A percentile compares a stretch with the other conserved stretches of the same genome.
Conservation (phyloP, 2,113 vertebrate species). For the Sylvietta virens region DNA sequence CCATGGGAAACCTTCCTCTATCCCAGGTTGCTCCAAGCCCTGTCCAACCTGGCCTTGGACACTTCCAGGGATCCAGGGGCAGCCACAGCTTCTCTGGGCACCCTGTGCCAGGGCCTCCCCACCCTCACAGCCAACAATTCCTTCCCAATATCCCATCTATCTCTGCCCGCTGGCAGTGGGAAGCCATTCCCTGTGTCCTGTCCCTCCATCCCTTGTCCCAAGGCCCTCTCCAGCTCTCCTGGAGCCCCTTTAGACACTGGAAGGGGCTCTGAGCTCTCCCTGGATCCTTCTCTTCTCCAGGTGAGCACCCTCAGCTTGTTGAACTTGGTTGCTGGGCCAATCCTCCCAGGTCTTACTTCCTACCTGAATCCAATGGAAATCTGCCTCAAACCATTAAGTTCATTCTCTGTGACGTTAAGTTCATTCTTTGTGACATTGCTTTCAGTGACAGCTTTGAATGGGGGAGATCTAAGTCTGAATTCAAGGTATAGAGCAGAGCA, state of each 20-base stretch:
- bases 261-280: background rate
- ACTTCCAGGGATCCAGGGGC: background rate
- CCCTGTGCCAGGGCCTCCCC: rapidly evolving
- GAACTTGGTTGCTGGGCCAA: background rate
- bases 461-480: background rate
- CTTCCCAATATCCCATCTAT: rapidly evolving
- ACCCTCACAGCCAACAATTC: rapidly evolving
- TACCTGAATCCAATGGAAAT: background rate
- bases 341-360: background rate
- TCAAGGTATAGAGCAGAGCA: background rate
- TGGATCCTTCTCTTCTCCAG: background rate
- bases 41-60: rapidly evolving
- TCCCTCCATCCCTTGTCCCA: background rate
- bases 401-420: background rate
- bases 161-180: background rate
- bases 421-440: background rate
- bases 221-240: background rate
- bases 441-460: background rate
- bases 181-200: background rate
- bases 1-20: rapidly evolving
- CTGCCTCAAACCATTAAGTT: background rate
- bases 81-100: background rate
- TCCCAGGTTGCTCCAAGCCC: background rate
- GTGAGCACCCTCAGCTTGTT: background rate
- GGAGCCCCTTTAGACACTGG: background rate